phyloP scores from a whole-genome alignment of 2,113 vertebrate genomes.

The Odobenus rosmarus region DNA sequence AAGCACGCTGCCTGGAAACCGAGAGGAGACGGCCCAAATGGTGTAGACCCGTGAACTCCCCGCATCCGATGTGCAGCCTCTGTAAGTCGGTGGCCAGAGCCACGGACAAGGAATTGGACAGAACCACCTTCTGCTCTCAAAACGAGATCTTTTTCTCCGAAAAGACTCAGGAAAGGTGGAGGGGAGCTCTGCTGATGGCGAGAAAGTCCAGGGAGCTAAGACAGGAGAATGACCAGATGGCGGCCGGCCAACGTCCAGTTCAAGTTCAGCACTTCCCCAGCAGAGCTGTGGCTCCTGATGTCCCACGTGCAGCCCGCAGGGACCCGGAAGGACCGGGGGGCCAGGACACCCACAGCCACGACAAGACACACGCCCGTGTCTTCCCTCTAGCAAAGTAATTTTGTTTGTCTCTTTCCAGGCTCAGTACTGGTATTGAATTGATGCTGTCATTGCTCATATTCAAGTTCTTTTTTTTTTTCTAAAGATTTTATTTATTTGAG shows the following conservation, averaged over 20 bases:
- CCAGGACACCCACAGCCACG: too few species aligned
- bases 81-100: background rate
- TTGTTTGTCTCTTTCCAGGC: background rate
- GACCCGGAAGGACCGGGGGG: background rate
- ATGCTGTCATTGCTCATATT: background rate
- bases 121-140: accelerated
- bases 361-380: background rate
- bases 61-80: background rate
- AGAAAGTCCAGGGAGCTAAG: background rate
- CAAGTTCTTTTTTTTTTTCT: background rate
- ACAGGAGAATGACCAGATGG: background rate
- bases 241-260: background rate
- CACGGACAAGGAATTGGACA: background rate
- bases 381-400: background rate
- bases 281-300: background rate
- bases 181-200: background rate
- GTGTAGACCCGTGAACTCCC: accelerated
- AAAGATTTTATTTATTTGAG: too few species aligned
- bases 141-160: background rate
- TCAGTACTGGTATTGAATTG: background rate
- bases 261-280: background rate
- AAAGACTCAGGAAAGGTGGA: background rate
- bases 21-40: accelerated
- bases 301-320: too few species aligned
- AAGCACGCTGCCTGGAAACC: accelerated